Percentiles rank a stretch among this genome's conserved stretches.
These are phyloP conservation scores for Mimas tiliae DNA, from an alignment of 2,888 invertebrate species.

Conservation along the genomic window DNA sequence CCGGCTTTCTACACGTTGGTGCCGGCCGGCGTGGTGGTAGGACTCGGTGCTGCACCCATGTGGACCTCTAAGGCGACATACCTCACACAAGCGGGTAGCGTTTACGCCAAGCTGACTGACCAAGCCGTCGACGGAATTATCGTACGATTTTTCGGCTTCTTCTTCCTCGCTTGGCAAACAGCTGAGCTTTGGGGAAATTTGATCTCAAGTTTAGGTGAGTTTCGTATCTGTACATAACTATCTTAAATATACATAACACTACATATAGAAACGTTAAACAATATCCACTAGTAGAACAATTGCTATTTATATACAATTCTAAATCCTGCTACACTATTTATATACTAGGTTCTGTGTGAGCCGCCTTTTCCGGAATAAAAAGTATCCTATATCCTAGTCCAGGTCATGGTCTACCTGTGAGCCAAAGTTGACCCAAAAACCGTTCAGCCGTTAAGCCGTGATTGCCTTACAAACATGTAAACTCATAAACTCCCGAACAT, in stretches of 20 bases:
- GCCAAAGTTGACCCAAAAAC: too few species aligned
- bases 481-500: too few species aligned
- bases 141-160: constrained; percentile 98
- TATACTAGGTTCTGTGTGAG: too few species aligned
- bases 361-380: too few species aligned
- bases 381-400: too few species aligned
- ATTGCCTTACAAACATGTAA: too few species aligned
- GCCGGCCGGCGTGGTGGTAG: constrained; percentile 96
- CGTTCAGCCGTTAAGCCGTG: too few species aligned
- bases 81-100: constrained; percentile 95
- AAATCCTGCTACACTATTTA: too few species aligned
- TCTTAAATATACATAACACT: neutral
- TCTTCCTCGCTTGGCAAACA: constrained; percentile 99
- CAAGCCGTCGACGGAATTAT: constrained; percentile 96
- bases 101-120: constrained; percentile 91
- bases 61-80: constrained; percentile 99
- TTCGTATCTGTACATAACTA: neutral
- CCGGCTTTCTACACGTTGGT: constrained; percentile 96
- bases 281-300: neutral
- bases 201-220: constrained; percentile 95
- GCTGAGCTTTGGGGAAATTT: constrained; percentile 98
- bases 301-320: constrained; percentile 14
- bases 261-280: neutral
- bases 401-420: too few species aligned
- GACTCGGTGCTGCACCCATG: constrained; percentile 97